Evolutionary conservation across 2,888 invertebrate species (phyloP).

Genomic region (Cephus runcator): DNA sequence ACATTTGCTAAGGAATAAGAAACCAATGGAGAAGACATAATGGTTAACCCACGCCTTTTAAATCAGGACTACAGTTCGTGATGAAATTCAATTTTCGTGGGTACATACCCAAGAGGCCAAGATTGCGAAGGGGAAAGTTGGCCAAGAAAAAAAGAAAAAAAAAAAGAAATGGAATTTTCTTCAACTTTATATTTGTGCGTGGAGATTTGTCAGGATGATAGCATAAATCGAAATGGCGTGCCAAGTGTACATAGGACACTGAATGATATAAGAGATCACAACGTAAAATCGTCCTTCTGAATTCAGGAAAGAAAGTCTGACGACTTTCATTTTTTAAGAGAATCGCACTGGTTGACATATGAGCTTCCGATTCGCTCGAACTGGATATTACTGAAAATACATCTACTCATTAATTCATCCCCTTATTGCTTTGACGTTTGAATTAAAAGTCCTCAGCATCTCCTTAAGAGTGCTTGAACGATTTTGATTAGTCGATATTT

Average conservation of each 20-base stretch:
- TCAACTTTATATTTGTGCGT: not conserved
- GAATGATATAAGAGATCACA: not conserved
- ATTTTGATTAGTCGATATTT: not conserved
- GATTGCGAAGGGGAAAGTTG: not conserved
- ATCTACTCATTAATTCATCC: not conserved
- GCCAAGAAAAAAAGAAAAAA: not conserved
- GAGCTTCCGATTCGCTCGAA: not conserved
- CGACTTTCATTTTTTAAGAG: slow-evolving; percentile 42
- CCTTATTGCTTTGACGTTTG: not conserved
- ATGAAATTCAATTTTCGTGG: slow-evolving; percentile 2
- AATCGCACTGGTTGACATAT: slow-evolving; percentile 14
- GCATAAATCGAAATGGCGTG: not conserved
- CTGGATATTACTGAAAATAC: not conserved
- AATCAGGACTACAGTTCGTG: not conserved
- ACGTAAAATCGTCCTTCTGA: not conserved
- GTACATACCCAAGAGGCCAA: not conserved
- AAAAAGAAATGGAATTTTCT: not conserved
- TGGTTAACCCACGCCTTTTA: not conserved
- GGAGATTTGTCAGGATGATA: slow-evolving; percentile 3
- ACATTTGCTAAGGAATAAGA: not conserved
- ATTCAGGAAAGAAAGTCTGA: not conserved
- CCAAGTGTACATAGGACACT: not conserved
- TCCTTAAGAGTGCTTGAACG: not conserved
- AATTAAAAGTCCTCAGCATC: not conserved
- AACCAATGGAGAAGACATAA: not conserved